Conservation (phyloP, 1,140 invertebrate genomes). For the Diabrotica undecimpunctata region DNA sequence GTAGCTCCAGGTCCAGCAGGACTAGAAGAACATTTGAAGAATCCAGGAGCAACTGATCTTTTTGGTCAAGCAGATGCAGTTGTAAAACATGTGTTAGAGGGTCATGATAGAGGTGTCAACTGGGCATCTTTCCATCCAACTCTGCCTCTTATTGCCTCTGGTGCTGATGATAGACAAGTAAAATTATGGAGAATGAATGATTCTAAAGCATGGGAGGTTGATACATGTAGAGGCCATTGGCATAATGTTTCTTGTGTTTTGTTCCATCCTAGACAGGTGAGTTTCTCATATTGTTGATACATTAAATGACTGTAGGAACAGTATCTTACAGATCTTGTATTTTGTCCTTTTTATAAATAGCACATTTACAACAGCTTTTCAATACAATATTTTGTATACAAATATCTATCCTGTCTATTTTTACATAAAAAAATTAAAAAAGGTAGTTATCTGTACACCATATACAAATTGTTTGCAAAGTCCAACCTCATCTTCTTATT, state of each 20-base stretch:
- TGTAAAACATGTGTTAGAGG: slow-evolving; percentile 97
- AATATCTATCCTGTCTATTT: no score
- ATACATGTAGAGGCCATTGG: slow-evolving; percentile 97
- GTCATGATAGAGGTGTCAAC: slow-evolving; percentile 96
- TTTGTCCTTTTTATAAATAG: no score
- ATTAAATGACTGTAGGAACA: no score
- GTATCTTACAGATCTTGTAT: no score
- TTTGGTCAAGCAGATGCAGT: slow-evolving; percentile 97
- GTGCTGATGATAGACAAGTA: slow-evolving; percentile 95
- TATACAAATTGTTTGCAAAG: no score
- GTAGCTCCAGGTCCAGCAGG: slow-evolving; percentile 90
- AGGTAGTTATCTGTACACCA: no score
- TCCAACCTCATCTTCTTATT: no score
- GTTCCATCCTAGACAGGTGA: slow-evolving; percentile 87
- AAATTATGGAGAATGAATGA: slow-evolving; percentile 99
- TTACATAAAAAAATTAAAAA: no score
- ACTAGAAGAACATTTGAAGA: slow-evolving; percentile 84
- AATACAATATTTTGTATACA: no score
- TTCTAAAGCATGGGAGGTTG: slow-evolving; percentile 97
- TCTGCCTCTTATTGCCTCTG: slow-evolving; percentile 92
- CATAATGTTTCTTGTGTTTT: slow-evolving; percentile 98
- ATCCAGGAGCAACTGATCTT: slow-evolving; percentile 86
- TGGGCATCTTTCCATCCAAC: slow-evolving; percentile 97
- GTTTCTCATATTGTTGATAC: neutral
- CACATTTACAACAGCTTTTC: no score